Base-by-base conservation (phyloP, 2,113 vertebrate genomes). In the Mionectes macconnelli region DNA sequence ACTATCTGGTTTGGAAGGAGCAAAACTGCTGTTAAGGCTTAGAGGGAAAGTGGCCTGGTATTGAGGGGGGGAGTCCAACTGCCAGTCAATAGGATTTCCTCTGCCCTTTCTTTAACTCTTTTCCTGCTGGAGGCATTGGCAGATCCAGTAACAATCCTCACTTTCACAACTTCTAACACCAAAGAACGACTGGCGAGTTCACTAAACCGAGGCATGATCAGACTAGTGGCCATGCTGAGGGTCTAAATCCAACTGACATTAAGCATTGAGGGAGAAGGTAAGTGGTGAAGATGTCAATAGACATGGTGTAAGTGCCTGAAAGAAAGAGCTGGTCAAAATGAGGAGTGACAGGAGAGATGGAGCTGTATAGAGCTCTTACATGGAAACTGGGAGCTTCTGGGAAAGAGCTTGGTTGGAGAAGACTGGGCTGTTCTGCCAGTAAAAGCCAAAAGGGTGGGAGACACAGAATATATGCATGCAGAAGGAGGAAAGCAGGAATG, bases 1-100 rank as follows among this genome's bases (percentile, higher is more conserved):
- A 91, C 82, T 76, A 64, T 76, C 91, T 94, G 78, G 84, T 81
- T 82, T 79, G 88, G 78, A 93, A 91, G 86, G 66, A 89, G 64
- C 59, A 68, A 63, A 94, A 83, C 90, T 95, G 89, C 92, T 93
- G 13, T 56, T 84, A 86, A 82, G 57, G 69, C 85, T 93, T 63
- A 39, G 63, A 90, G 94, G 62, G 67, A 73, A 53, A 80, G 89
- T 88, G 47, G 87, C 8, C 67, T 49, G 75, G 75, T 85, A 96
- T 89, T 66, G 77, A 85, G 84, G 56, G 84, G 56, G 83, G 72
- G 87, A 94, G 69, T 77, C 84, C 79, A n/a, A 19, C 35, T 77
- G 74, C 64, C 85, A 60, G 45, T 9, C 67, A 84, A 12, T 52
- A 68, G 92, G 85, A 80, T 96, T 91, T 90, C 67, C 47, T 77